phyloP scores from a whole-genome alignment of 2,113 vertebrate species.

The Actenoides lindsayi region DNA sequence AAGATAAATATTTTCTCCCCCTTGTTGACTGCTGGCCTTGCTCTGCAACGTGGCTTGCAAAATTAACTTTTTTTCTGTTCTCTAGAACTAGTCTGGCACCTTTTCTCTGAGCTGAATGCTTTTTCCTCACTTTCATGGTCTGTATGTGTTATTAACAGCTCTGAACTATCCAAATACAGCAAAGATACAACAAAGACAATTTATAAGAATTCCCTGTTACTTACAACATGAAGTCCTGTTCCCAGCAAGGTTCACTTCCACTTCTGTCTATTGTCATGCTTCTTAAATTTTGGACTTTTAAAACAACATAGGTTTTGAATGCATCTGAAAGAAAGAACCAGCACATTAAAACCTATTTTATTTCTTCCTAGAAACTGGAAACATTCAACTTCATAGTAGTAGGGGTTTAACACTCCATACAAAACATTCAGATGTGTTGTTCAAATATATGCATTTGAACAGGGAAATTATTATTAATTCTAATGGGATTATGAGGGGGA shows the following conservation, averaged over 20 bases:
- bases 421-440: background rate
- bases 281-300: conserved; percentile 72
- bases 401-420: background rate
- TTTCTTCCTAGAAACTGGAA: background rate
- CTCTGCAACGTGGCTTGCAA: background rate
- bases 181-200: background rate
- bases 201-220: background rate
- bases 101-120: background rate
- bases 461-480: background rate
- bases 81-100: background rate
- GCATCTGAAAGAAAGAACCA: conserved; percentile 34
- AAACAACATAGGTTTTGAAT: conserved; percentile 66
- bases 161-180: background rate
- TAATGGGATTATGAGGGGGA: background rate
- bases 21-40: background rate
- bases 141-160: background rate
- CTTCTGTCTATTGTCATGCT: conserved; percentile 53
- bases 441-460: background rate
- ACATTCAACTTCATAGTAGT: background rate
- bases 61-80: background rate
- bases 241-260: conserved; percentile 73
- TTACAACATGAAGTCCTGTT: conserved; percentile 78
- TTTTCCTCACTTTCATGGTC: background rate
- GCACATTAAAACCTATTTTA: background rate
- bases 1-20: background rate